phyloP scores from a whole-genome alignment of 2,888 invertebrate genomes.

The Exocentrus adspersus region DNA sequence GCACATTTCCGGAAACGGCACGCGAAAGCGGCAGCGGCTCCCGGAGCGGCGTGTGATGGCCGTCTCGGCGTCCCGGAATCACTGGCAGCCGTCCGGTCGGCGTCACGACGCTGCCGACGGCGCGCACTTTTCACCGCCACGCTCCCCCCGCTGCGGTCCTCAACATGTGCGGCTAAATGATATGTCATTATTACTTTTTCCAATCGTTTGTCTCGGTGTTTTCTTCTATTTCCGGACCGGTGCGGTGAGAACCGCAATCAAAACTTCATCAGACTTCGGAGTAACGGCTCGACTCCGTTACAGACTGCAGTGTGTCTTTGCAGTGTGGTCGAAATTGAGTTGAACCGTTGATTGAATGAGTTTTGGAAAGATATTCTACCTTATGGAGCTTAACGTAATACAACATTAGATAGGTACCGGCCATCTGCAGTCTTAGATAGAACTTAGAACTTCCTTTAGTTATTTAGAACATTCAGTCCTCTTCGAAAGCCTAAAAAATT shows the following conservation, averaged over 20 bases:
- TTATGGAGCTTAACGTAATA: no score
- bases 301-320: neutral
- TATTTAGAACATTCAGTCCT: no score
- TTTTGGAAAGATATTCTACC: no score
- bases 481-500: no score
- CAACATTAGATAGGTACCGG: no score
- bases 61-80: slow-evolving; percentile 53
- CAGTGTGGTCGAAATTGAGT: neutral
- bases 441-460: no score
- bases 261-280: slow-evolving; percentile 5
- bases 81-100: slow-evolving; percentile 54
- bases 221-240: slow-evolving; percentile 2
- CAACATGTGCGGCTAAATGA: slow-evolving; percentile 37
- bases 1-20: slow-evolving; percentile 26
- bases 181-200: slow-evolving; percentile 21
- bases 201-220: slow-evolving; percentile 8
- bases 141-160: slow-evolving; percentile 37
- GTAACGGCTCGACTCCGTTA: neutral
- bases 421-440: no score
- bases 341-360: neutral
- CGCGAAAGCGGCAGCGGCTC: slow-evolving; percentile 32
- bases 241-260: neutral
- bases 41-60: slow-evolving; percentile 46
- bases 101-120: slow-evolving; percentile 51
- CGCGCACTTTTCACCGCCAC: slow-evolving; percentile 48